phyloP scores from a whole-genome alignment of 2,888 invertebrate species.

The Molorchus minor region DNA sequence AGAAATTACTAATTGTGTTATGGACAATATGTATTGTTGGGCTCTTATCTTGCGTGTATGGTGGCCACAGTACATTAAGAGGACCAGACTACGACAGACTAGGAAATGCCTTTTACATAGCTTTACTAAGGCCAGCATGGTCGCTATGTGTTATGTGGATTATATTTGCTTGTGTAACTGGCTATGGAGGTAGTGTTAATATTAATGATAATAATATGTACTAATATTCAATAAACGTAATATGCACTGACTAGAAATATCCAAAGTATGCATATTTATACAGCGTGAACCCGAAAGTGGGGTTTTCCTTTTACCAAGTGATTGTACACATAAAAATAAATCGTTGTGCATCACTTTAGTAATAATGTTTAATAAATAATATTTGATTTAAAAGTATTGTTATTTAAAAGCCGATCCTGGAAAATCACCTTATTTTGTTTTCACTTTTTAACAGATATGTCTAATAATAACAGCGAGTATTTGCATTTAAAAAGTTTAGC shows the following conservation, averaged over 20 bases:
- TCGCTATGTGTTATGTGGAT: conserved; percentile 63
- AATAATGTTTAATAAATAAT: not conserved
- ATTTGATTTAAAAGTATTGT: too few species aligned
- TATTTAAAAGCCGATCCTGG: too few species aligned
- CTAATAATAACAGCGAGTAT: too few species aligned
- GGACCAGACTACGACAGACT: conserved; percentile 42
- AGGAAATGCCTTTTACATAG: conserved; percentile 52
- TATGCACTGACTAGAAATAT: not conserved
- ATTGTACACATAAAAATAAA: not conserved
- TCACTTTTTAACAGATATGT: too few species aligned
- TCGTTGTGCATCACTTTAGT: not conserved
- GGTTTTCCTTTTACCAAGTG: not conserved
- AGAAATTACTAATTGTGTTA: conserved; percentile 28
- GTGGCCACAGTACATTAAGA: conserved; percentile 46
- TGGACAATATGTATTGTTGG: conserved; percentile 44
- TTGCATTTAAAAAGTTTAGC: too few species aligned
- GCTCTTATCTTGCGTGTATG: conserved; percentile 45
- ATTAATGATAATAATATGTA: not conserved
- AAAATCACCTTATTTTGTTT: too few species aligned
- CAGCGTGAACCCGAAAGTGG: too few species aligned
- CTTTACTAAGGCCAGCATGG: conserved; percentile 63
- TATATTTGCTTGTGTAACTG: conserved; percentile 63
- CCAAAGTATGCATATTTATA: not conserved
- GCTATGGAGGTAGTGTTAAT: conserved; percentile 62
- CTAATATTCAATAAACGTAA: not conserved